phyloP scores from a whole-genome alignment of 30 jellyfish, hydroid and myxozoan genomes.

The Hydra vulgaris region DNA sequence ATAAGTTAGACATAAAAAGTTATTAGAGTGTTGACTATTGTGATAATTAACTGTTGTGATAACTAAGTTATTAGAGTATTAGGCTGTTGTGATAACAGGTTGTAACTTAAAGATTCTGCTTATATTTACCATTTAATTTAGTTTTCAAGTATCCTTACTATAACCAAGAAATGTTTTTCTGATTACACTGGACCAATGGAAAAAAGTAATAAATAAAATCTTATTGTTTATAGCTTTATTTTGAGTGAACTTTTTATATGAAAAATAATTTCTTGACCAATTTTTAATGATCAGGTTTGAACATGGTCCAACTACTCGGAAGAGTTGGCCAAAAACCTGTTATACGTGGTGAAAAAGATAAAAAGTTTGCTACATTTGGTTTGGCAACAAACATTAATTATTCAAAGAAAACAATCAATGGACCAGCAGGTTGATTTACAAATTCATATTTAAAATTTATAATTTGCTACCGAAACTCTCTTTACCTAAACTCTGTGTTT shows the following conservation, averaged over 20 bases:
- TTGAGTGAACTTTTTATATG: background rate
- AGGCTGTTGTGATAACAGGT: too few relatives aligned
- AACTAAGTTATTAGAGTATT: too few relatives aligned
- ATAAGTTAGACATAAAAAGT: too few relatives aligned
- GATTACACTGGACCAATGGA: conserved; percentile 10
- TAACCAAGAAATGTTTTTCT: background rate
- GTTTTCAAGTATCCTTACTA: background rate
- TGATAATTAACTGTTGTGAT: too few relatives aligned
- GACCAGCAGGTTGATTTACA: conserved; percentile 7
- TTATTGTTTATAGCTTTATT: background rate
- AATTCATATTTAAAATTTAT: too few relatives aligned
- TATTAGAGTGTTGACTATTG: too few relatives aligned
- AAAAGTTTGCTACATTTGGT: conserved; percentile 57
- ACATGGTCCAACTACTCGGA: conserved; percentile 66
- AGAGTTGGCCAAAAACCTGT: conserved; percentile 83
- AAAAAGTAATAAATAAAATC: background rate
- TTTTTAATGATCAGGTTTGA: conserved; percentile 34
- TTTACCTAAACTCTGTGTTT: too few relatives aligned
- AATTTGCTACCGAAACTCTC: too few relatives aligned
- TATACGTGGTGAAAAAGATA: conserved; percentile 44
- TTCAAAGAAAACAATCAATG: conserved; percentile 11
- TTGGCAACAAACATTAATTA: conserved; percentile 48
- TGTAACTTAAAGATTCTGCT: background rate
- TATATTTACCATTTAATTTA: too few relatives aligned
- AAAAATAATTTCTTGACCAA: background rate